Evolutionary conservation across 2,888 invertebrate genomes (phyloP).

Genomic region (Ctenicera cuprea): DNA sequence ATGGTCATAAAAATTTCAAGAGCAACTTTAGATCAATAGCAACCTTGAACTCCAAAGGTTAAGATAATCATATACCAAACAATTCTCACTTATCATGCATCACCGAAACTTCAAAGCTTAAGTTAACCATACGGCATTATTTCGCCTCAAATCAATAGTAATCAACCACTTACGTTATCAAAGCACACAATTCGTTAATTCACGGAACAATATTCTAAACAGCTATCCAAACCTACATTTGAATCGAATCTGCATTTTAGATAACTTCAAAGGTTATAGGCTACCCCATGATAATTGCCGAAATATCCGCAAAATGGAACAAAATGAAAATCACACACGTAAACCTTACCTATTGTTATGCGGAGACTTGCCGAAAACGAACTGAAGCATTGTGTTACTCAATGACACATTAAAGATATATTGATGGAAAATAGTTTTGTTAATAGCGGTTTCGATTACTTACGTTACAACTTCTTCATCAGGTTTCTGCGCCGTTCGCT

Average conservation of each 20-base stretch:
- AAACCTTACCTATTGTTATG: slow-evolving; percentile 41
- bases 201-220: neutral
- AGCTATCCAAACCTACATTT: neutral
- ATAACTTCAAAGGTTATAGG: slow-evolving; percentile 5
- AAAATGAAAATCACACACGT: neutral
- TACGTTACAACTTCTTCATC: slow-evolving; percentile 21
- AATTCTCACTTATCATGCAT: slow-evolving; percentile 24
- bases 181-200: neutral
- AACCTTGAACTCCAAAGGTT: slow-evolving; percentile 33
- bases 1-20: slow-evolving; percentile 13
- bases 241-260: slow-evolving; percentile 27
- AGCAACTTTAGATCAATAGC: slow-evolving; percentile 9
- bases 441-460: slow-evolving; percentile 34
- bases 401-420: slow-evolving; percentile 31
- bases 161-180: neutral
- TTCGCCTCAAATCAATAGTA: slow-evolving; percentile 4
- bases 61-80: slow-evolving; percentile 20
- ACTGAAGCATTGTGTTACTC: slow-evolving; percentile 40
- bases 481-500: slow-evolving; percentile 10
- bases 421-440: slow-evolving; percentile 26
- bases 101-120: neutral
- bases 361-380: slow-evolving; percentile 36
- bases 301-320: neutral
- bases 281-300: neutral
- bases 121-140: neutral